Percentiles rank a stretch among this genome's conserved stretches.
These are phyloP conservation scores for Lagorchestes hirsutus DNA, from an alignment of 2,797 vertebrate genomes.

Conservation along the genomic window DNA sequence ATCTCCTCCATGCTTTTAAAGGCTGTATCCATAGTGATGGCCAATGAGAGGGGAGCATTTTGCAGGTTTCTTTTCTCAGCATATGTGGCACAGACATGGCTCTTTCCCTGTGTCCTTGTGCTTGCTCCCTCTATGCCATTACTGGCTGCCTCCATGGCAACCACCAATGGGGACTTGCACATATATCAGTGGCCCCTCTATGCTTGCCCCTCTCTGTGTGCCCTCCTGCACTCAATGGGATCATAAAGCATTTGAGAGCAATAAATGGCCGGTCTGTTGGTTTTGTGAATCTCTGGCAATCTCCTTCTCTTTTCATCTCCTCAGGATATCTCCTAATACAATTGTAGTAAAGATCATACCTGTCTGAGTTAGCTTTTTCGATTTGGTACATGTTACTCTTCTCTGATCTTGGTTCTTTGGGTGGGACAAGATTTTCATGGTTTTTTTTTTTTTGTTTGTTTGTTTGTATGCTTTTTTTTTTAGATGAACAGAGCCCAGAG, in stretches of 20 bases:
- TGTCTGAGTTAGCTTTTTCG: not conserved
- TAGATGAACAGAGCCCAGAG: not conserved
- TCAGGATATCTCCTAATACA: slow-evolving; percentile 19
- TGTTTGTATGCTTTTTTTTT: not conserved
- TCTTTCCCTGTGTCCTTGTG: slow-evolving; percentile 70
- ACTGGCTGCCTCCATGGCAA: slow-evolving; percentile 73
- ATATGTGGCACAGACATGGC: slow-evolving; percentile 53
- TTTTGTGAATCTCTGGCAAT: slow-evolving; percentile 35
- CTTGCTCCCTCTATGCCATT: slow-evolving; percentile 56
- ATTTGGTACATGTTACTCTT: not conserved
- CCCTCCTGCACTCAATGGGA: slow-evolving; percentile 34
- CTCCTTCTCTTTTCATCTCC: slow-evolving; percentile 15
- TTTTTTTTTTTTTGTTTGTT: not conserved
- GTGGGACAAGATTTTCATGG: slow-evolving; percentile 16
- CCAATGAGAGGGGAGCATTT: slow-evolving; percentile 63
- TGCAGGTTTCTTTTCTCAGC: slow-evolving; percentile 65
- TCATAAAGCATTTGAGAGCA: slow-evolving; percentile 64
- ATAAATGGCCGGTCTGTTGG: slow-evolving; percentile 30
- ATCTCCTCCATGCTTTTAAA: slow-evolving; percentile 67
- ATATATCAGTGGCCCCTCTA: slow-evolving; percentile 36
- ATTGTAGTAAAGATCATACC: slow-evolving; percentile 16
- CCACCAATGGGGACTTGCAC: slow-evolving; percentile 54
- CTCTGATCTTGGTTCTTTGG: not conserved
- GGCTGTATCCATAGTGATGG: slow-evolving; percentile 74
- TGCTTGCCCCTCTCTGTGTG: slow-evolving; percentile 15